A percentile compares a stretch with the other conserved stretches of the same genome.
phyloP scores from a whole-genome alignment of 2,113 vertebrate genomes.

The Entelurus aequoreus region DNA sequence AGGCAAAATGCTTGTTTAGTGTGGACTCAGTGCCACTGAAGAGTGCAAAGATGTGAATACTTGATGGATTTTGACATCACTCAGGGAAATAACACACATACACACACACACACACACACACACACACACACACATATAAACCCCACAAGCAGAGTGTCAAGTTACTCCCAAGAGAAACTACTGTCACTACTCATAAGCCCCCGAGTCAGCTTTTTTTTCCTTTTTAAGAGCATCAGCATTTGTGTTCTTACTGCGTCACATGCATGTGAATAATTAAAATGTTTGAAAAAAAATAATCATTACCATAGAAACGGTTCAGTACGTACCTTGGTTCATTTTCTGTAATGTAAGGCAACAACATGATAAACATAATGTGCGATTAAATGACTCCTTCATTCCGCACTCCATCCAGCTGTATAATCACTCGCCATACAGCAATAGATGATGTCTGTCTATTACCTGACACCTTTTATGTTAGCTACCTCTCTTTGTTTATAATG shows the following conservation, averaged over 20 bases:
- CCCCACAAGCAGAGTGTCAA: slow-evolving; percentile 36
- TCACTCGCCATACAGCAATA: too few species aligned
- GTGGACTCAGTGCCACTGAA: slow-evolving; percentile 18
- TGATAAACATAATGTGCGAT: too few species aligned
- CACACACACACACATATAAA: slow-evolving; percentile 1
- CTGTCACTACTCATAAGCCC: slow-evolving; percentile 38
- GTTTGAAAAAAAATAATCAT: too few species aligned
- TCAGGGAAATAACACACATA: slow-evolving; percentile 11
- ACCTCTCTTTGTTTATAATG: too few species aligned
- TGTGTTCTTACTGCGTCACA: slow-evolving; percentile 2
- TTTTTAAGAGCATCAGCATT: slow-evolving; percentile 38
- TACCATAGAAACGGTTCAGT: too few species aligned
- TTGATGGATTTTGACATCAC: slow-evolving; percentile 34
- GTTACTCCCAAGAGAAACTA: slow-evolving; percentile 29
- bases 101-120: slow-evolving; percentile 1
- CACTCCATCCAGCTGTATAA: too few species aligned
- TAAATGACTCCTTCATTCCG: too few species aligned
- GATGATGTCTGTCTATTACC: too few species aligned
- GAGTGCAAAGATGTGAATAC: slow-evolving; percentile 20
- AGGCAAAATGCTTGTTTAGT: slow-evolving; percentile 19
- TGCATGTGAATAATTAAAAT: neutral
- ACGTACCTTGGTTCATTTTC: too few species aligned
- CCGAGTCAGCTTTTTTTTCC: slow-evolving; percentile 30
- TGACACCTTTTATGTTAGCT: too few species aligned
- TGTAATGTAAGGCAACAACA: too few species aligned